These are phyloP conservation scores for Lepidurus packardi DNA, from an alignment of 1,140 invertebrate species.

Conservation along the genomic window DNA sequence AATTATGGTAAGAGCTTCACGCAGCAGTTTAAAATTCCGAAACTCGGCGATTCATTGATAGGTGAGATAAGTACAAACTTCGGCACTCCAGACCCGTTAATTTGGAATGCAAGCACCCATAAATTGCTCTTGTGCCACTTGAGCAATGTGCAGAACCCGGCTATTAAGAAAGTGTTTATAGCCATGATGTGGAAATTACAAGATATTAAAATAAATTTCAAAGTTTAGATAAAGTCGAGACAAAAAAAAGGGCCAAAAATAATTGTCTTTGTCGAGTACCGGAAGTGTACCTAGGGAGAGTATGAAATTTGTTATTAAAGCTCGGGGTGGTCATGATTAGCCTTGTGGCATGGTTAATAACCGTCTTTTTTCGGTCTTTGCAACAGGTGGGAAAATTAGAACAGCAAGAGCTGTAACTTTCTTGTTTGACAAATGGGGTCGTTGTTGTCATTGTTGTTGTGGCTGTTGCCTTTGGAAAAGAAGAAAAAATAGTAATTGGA, in stretches of 20 bases:
- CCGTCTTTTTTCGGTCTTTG: neutral
- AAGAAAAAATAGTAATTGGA: too few relatives aligned
- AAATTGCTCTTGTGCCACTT: neutral
- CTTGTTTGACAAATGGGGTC: neutral
- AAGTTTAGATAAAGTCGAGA: too few relatives aligned
- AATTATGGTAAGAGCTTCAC: too few relatives aligned
- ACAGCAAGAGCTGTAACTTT: neutral
- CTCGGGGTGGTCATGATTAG: conserved; percentile 10
- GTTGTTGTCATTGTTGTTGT: too few relatives aligned
- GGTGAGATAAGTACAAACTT: conserved; percentile 12
- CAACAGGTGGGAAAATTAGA: conserved; percentile 14
- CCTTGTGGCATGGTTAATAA: conserved; percentile 21
- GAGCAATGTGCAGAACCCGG: too few relatives aligned
- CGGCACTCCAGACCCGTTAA: neutral
- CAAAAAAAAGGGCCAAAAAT: neutral
- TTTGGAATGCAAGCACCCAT: neutral
- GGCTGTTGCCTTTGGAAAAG: too few relatives aligned
- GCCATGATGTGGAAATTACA: too few relatives aligned
- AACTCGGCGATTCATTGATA: neutral
- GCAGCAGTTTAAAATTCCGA: neutral
- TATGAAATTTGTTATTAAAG: conserved; percentile 20
- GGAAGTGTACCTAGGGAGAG: conserved; percentile 7
- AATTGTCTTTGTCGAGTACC: neutral
- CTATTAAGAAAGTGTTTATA: too few relatives aligned
- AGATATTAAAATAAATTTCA: too few relatives aligned